Conservation (phyloP, 2,888 invertebrate genomes). For the Campoletis raptor region DNA sequence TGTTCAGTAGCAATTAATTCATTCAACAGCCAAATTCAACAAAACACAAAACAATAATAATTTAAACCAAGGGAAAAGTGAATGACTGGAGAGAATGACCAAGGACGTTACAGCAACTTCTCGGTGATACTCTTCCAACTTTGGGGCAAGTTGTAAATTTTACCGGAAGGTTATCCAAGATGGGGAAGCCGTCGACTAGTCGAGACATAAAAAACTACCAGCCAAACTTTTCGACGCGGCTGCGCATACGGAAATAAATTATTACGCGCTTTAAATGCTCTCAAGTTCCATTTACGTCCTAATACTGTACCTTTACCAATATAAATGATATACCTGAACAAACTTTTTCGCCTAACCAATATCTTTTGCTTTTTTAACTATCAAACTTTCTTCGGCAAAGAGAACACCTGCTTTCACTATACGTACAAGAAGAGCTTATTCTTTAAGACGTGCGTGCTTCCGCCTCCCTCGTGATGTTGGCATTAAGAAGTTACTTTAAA, state of each 20-base stretch:
- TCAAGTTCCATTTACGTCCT: slow-evolving; percentile 11
- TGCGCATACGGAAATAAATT: slow-evolving; percentile 49
- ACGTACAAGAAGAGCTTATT: slow-evolving; percentile 69
- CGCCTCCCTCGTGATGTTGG: slow-evolving; percentile 74
- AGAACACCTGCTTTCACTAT: slow-evolving; percentile 80
- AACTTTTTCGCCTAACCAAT: slow-evolving; percentile 69
- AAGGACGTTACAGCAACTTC: slow-evolving; percentile 30
- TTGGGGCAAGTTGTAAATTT: slow-evolving; percentile 30
- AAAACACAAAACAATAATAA: too few species aligned
- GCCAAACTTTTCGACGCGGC: slow-evolving; percentile 44
- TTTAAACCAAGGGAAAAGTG: background rate
- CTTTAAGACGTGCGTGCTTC: slow-evolving; percentile 4
- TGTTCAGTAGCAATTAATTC: background rate
- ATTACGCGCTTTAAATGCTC: slow-evolving; percentile 40
- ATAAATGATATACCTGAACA: slow-evolving; percentile 10
- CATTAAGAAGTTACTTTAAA: slow-evolving; percentile 82
- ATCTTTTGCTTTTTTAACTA: slow-evolving; percentile 80
- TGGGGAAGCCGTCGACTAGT: slow-evolving; percentile 13
- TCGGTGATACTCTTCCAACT: slow-evolving; percentile 5
- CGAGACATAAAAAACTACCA: slow-evolving; percentile 40
- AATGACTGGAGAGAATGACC: background rate
- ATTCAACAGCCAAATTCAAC: background rate
- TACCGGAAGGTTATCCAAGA: background rate
- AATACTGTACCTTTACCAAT: slow-evolving; percentile 24
- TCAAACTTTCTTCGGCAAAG: slow-evolving; percentile 80